Evolutionary conservation across 2,113 vertebrate species (phyloP), one percentile per base, ranked within the genome.

Genomic region (Sphyrna mokarran): DNA sequence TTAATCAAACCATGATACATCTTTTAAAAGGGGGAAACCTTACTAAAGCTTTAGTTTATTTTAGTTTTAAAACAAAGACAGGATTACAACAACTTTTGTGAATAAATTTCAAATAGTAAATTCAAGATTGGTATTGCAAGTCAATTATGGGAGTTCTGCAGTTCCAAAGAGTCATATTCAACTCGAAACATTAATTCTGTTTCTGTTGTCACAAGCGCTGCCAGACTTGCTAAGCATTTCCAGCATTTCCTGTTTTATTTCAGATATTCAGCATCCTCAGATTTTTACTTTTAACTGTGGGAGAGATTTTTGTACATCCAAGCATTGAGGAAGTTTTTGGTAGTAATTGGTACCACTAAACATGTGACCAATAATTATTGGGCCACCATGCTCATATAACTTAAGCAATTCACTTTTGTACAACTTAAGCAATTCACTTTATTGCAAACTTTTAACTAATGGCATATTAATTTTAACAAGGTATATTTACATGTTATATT

Each of bases 401-500:
- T 95, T 95, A 95, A 76, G 54, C 94, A 76, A 72, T 95, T 72
- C 94, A 95, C 69, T 70, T 72, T 95, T 18, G 20, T 95, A 95
- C 94, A 95, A 95, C 69, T 95, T 95, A 95, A 95, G 94, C 94
- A 95, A 72, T 95, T 95, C 37, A 95, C 68, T 95, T 95, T 95
- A 95, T 95, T 95, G 94, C 94, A 95, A 95, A 95, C 69, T 76
- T 54, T 95, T 76, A 95, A 95, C 94, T 95, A 95, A 95, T 72
- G 94, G 66, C 94, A 95, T 90, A 90, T 95, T 95, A 95, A 76
- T 54, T 95, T 95, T 72, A 95, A 95, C 94, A 95, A 95, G 69
- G 40, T 95, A 93, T 93, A 95, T 95, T 95, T 95, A 95, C 94
- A 95, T 95, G 54, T 40, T 95, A 95, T 95, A 95, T 95, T 95